Base-by-base conservation (phyloP, 1,140 invertebrate genomes). In the Pseudomyrmex cubaensis region DNA sequence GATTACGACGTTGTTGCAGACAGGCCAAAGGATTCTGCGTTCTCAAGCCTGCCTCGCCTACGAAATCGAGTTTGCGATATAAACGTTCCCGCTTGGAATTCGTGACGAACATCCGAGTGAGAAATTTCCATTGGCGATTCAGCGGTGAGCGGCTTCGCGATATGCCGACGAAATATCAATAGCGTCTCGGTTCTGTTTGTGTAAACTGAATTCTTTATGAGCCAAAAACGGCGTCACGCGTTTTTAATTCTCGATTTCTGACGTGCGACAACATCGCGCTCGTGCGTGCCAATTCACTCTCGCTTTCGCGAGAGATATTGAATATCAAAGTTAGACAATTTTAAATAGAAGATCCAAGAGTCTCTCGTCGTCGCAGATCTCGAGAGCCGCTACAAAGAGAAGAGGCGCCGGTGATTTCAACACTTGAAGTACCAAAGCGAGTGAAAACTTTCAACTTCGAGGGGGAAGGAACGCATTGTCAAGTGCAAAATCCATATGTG, bases 91-190 rank as follows among this genome's bases (percentile, higher is more conserved):
- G 67, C 80, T 80, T 84, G 85, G 85, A 75, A 87, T 87, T 87
- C 86, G 82, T 59, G 74, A 80, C 85, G 86, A 87, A 84, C 57
- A 67, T 73, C 57, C 13, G n/a, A 84, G 85, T 54, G 63, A 87
- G 82, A 84, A 87, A 76, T 80, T 67, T 22, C 76, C 76, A 69
- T 85, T 88, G 72, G 84, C 22, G 75, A 88, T 88, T 84, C 85
- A 87, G 5, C 44, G 56, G 69, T 74, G 86, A 77, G 52, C 56
- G 82, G 56, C 12, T 35, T 54, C 73, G 74, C 35, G 35, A 35
- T 35, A 87, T 87, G 85, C 82, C 63, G 35, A 46, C 50, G 69
- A 87, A 87, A 87, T 87, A 87, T 84, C 74, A 87, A 87, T 88
- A 35, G 85, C 61, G 25, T 56, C 48, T 52, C 76, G 76, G 50